phyloP scores from a whole-genome alignment of 2,797 vertebrate species.

The Anguilla obscura region DNA sequence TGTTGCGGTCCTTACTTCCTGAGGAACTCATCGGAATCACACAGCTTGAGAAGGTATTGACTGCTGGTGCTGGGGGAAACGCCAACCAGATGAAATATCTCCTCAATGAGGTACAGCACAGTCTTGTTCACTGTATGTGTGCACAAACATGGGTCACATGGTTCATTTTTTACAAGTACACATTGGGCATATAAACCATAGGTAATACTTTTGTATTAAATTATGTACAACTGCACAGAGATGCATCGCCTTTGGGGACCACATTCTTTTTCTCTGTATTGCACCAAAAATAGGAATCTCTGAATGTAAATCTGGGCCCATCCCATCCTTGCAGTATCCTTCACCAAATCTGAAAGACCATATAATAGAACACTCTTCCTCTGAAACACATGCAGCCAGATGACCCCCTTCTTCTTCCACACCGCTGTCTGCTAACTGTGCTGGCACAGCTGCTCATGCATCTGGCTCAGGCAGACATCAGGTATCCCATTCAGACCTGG shows the following conservation, averaged over 20 bases:
- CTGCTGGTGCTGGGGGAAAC: background rate
- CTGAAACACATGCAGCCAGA: background rate
- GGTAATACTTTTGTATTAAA: background rate
- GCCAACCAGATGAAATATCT: slow-evolving; percentile 57
- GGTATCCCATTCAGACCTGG: background rate
- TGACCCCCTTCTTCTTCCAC: background rate
- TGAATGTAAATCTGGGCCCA: background rate
- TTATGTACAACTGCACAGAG: background rate
- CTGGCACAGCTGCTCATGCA: background rate
- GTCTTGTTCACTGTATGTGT: slow-evolving; percentile 62
- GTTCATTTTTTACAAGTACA: slow-evolving; percentile 4
- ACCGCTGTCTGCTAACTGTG: background rate
- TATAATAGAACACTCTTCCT: background rate
- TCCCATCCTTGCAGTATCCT: background rate
- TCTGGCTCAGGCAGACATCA: background rate
- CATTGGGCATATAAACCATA: background rate
- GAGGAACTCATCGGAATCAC: slow-evolving; percentile 68
- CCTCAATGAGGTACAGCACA: slow-evolving; percentile 61
- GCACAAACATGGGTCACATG: background rate
- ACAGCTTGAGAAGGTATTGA: slow-evolving; percentile 64
- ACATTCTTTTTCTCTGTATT: background rate
- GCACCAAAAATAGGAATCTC: background rate
- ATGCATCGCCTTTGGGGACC: background rate
- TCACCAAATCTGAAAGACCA: background rate
- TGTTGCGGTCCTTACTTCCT: slow-evolving; percentile 56